Percentiles rank a stretch among this genome's conserved stretches.
These are phyloP conservation scores for Rhinoraja longicauda DNA, from an alignment of 2,797 vertebrate species.

Conservation along the genomic window DNA sequence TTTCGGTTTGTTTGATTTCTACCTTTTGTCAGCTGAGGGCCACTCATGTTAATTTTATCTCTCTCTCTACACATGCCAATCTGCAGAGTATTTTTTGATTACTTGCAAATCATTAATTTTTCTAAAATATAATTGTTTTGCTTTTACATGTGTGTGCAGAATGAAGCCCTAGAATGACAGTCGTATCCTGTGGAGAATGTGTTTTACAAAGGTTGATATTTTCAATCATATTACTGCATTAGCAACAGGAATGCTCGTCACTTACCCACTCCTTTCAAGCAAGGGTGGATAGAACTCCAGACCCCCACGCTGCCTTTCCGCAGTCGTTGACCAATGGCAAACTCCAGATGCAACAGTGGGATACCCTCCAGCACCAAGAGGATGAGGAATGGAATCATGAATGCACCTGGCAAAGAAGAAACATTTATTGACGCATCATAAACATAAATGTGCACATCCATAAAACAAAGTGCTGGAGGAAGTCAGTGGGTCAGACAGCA, in stretches of 20 bases:
- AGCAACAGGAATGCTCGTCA: slow-evolving; percentile 39
- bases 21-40: too few species aligned
- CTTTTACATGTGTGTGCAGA: too few species aligned
- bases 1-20: too few species aligned
- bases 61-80: too few species aligned
- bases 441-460: background rate
- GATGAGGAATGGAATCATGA: slow-evolving; percentile 95
- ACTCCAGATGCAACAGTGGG: slow-evolving; percentile 83
- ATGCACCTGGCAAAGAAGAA: slow-evolving; percentile 67
- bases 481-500: too few species aligned
- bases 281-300: slow-evolving; percentile 78
- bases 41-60: too few species aligned
- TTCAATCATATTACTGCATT: background rate
- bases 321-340: slow-evolving; percentile 87
- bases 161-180: too few species aligned
- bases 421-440: background rate
- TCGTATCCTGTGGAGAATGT: too few species aligned
- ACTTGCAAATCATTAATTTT: too few species aligned
- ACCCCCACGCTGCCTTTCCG: slow-evolving; percentile 77
- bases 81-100: too few species aligned
- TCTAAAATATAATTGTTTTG: too few species aligned
- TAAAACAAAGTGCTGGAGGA: too few species aligned
- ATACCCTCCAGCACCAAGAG: slow-evolving; percentile 85
- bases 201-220: background rate
- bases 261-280: slow-evolving; percentile 79